phyloP scores from a whole-genome alignment of 2,888 invertebrate genomes.

The Bruchidius siliquastri region DNA sequence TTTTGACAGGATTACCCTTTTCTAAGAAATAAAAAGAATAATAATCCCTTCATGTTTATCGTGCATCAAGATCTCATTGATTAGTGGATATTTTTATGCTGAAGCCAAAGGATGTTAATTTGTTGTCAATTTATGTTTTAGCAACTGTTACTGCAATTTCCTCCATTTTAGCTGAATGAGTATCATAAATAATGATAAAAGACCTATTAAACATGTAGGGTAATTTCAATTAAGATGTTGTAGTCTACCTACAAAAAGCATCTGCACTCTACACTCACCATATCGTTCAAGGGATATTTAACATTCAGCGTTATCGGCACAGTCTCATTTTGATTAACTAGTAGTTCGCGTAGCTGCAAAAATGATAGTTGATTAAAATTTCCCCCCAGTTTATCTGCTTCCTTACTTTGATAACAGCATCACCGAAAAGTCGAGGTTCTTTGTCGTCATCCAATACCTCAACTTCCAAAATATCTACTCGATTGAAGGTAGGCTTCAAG shows the following conservation, averaged over 20 bases:
- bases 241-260: too few relatives aligned
- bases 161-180: too few relatives aligned
- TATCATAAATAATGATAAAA: too few relatives aligned
- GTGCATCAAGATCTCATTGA: too few relatives aligned
- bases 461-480: conserved; percentile 92
- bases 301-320: conserved; percentile 65
- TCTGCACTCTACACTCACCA: conserved; percentile 70
- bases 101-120: too few relatives aligned
- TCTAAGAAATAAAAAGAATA: conserved; percentile 55
- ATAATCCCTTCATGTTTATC: too few relatives aligned
- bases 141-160: too few relatives aligned
- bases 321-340: conserved; percentile 44
- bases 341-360: conserved; percentile 42
- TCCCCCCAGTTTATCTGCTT: background rate
- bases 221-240: too few relatives aligned
- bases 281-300: conserved; percentile 80
- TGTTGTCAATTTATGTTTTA: too few relatives aligned
- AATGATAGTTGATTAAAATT: background rate
- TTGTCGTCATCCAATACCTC: conserved; percentile 68
- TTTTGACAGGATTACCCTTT: conserved; percentile 72
- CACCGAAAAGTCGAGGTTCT: conserved; percentile 72
- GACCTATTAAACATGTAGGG: too few relatives aligned
- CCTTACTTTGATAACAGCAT: conserved; percentile 38
- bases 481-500: conserved; percentile 92
- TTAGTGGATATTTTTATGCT: too few relatives aligned